A percentile compares a stretch with the other conserved stretches of the same genome.
Evolutionary conservation across 1,140 invertebrate species (phyloP).

Genomic region (Nixonia krombeini): DNA sequence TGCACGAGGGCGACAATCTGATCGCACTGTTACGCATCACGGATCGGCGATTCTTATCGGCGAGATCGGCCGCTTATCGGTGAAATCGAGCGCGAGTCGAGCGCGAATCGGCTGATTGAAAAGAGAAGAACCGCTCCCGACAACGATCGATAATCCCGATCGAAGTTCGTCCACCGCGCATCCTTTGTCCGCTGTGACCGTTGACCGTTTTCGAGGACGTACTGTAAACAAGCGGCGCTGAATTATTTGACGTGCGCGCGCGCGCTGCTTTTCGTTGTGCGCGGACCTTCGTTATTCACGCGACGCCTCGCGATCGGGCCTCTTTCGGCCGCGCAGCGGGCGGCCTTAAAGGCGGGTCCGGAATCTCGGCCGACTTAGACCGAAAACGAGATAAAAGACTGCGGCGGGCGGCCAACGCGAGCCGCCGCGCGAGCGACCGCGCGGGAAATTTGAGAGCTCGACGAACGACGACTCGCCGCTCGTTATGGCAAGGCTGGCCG

Average conservation of each 20-base stretch:
- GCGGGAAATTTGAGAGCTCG: conserved; percentile 55
- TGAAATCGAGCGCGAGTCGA: too few species aligned
- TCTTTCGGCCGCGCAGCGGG: conserved; percentile 53
- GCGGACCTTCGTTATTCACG: conserved; percentile 49
- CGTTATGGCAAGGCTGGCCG: conserved; percentile 22
- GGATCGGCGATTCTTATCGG: too few species aligned
- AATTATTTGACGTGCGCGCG: conserved; percentile 41
- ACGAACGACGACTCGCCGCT: conserved; percentile 26
- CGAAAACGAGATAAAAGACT: conserved; percentile 8
- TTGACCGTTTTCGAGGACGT: conserved; percentile 39
- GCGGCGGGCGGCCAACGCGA: conserved; percentile 20
- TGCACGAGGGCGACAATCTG: too few species aligned
- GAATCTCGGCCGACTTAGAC: conserved; percentile 53
- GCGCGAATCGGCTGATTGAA: too few species aligned
- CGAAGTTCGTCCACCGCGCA: too few species aligned
- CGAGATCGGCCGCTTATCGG: too few species aligned
- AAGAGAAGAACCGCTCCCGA: too few species aligned
- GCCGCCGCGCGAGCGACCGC: too few species aligned
- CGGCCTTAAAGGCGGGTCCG: conserved; percentile 53
- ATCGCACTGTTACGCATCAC: too few species aligned
- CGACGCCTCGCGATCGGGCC: conserved; percentile 43
- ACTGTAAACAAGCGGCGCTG: conserved; percentile 40
- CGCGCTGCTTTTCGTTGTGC: too few species aligned
- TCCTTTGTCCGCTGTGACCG: too few species aligned
- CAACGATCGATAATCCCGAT: too few species aligned